Conservation (phyloP, 1,140 invertebrate species). For the Lasioglossum albipes region DNA sequence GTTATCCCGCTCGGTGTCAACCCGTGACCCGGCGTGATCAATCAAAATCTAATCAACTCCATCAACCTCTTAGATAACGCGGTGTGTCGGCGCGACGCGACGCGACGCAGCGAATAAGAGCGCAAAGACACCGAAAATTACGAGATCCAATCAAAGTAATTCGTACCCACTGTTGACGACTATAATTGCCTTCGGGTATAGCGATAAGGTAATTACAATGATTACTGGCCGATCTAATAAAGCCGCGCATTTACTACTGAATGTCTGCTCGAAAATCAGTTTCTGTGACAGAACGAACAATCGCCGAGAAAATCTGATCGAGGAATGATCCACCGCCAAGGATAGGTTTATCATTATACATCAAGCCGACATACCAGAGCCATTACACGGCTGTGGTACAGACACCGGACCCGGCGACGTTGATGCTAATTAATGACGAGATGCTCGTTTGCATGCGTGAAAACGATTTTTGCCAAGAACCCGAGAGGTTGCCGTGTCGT, state of each 20-base stretch:
- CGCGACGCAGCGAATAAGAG: background rate
- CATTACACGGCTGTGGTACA: background rate
- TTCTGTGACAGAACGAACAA: background rate
- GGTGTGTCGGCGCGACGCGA: too few species aligned
- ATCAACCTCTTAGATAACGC: background rate
- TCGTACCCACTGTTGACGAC: background rate
- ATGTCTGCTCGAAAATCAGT: slow-evolving; percentile 1
- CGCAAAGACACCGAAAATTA: slow-evolving; percentile 13
- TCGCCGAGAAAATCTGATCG: background rate
- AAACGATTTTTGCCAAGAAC: slow-evolving; percentile 59
- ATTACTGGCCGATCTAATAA: background rate
- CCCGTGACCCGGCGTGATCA: slow-evolving; percentile 4
- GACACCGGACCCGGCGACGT: slow-evolving; percentile 30
- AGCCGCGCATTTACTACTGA: background rate
- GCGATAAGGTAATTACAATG: slow-evolving; percentile 25
- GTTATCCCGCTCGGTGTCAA: slow-evolving; percentile 18
- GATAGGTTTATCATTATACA: slow-evolving; percentile 21
- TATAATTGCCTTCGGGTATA: slow-evolving; percentile 18
- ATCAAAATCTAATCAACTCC: slow-evolving; percentile 24
- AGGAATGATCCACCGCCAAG: background rate
- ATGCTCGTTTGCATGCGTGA: slow-evolving; percentile 58
- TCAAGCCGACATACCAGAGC: slow-evolving; percentile 10
- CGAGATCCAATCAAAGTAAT: slow-evolving; percentile 31
- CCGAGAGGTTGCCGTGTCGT: slow-evolving; percentile 17
- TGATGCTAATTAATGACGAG: slow-evolving; percentile 67